phyloP scores from a whole-genome alignment of 2,888 invertebrate genomes.

The Odontocerum albicorne region DNA sequence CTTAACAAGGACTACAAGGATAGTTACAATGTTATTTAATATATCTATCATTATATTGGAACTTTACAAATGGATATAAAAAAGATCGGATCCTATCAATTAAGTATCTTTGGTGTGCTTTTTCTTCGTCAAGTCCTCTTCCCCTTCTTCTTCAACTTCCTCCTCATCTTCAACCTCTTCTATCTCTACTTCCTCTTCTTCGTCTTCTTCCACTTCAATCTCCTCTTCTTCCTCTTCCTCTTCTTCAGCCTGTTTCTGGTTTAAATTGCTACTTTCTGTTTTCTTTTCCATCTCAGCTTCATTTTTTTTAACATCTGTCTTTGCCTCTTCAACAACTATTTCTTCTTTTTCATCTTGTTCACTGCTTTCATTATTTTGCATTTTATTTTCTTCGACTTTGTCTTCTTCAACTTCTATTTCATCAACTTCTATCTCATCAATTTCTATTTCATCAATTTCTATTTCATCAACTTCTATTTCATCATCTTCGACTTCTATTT shows the following conservation, averaged over 20 bases:
- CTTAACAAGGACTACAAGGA: no score
- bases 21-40: no score
- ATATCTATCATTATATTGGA: no score
- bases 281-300: constrained; percentile 35
- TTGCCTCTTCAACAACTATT: neutral
- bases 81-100: no score
- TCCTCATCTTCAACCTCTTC: constrained; percentile 38
- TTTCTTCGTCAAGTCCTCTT: constrained; percentile 33
- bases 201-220: constrained; percentile 39
- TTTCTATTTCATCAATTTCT: constrained; percentile 2
- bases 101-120: neutral
- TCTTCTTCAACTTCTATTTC: constrained; percentile 36
- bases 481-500: neutral
- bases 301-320: constrained; percentile 9
- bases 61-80: no score
- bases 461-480: constrained; percentile 8
- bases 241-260: constrained; percentile 20
- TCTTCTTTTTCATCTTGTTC: constrained; percentile 22
- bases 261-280: neutral
- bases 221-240: constrained; percentile 44
- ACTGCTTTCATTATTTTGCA: constrained; percentile 33
- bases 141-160: constrained; percentile 18
- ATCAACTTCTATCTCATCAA: constrained; percentile 33
- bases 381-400: constrained; percentile 33
- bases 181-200: constrained; percentile 39